Conservation (phyloP, 1,140 invertebrate species). For the Lordiphosa collinella region DNA sequence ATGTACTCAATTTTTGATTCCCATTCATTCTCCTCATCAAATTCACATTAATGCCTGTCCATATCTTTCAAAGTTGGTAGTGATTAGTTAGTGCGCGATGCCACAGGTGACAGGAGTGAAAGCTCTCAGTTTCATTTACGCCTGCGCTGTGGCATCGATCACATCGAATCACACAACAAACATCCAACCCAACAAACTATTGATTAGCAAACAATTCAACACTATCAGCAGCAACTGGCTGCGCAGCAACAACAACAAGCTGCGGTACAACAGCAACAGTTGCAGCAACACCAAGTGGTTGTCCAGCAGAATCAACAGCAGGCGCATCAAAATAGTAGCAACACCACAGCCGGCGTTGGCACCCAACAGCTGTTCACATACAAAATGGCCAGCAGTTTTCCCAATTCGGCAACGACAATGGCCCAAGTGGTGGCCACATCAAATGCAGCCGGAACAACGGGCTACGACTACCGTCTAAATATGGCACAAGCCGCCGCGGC, state of each 20-base stretch:
- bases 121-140: neutral
- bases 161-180: constrained; percentile 44
- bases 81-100: neutral
- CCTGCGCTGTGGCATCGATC: constrained; percentile 23
- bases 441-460: constrained; percentile 76
- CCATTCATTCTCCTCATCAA: no score
- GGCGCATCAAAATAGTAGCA: constrained; percentile 81
- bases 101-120: constrained; percentile 7
- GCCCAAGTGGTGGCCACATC: constrained; percentile 81
- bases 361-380: constrained; percentile 89
- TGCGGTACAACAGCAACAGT: constrained; percentile 82
- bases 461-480: constrained; percentile 84
- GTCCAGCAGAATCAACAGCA: constrained; percentile 81
- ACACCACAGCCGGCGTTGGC: constrained; percentile 82
- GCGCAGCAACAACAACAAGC: constrained; percentile 80
- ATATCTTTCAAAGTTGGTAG: constrained; percentile 16
- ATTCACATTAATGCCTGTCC: constrained; percentile 2
- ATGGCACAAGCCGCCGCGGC: constrained; percentile 80
- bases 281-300: constrained; percentile 81
- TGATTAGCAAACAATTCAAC: constrained; percentile 81
- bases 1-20: no score
- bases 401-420: constrained; percentile 84
- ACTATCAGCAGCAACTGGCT: constrained; percentile 80
- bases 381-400: constrained; percentile 90
- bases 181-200: constrained; percentile 80